Base-by-base conservation (phyloP, 2,888 invertebrate genomes). In the Tuberolachnus salignus region DNA sequence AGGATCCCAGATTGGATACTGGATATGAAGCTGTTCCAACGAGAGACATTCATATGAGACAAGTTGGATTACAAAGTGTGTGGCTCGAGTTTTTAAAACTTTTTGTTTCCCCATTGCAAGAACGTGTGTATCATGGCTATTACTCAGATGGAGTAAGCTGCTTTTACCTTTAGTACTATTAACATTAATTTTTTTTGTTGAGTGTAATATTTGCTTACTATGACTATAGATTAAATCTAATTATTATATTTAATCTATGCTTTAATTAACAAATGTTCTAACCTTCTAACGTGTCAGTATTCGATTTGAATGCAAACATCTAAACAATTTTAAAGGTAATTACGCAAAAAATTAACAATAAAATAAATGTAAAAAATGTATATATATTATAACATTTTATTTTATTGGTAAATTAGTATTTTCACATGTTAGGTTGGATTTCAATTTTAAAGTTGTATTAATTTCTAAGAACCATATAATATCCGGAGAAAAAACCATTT, bases 1-100 rank as follows among this genome's bases (percentile, higher is more conserved):
- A 87, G 86, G 86, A 87, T 83, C 83, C 85, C 57, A 84, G 87
- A 80, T 83, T 87, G 81, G 85, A 85, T 74, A 85, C 85, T 81
- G 87, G 87, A 81, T 88, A 87, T 83, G 88, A 88, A 83, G 86
- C 86, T 66, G 87, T 87, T 26, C 88, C 88, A 26, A 92, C 92
- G 0, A 87, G 90, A 81, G 92, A 92, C 84, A 90, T 91, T 83
- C 91, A 92, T 84, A 90, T 91, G 89, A 90, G 87, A 82, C 91
- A 91, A 86, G 87, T 91, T 78, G 89, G 87, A 57, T 88, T 89
- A 81, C 87, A 88, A 55, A 85, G 87, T 13, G 85, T 86, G 80
- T 92, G 91, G 91, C 85, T 91, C 78, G 86, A 88, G 82, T 88
- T 92, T 83, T 86, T 92, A 78, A 85, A 87, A 81, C 86, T 87